phyloP scores from a whole-genome alignment of 2,797 vertebrate species.

The Spinibarbus caldwelli region DNA sequence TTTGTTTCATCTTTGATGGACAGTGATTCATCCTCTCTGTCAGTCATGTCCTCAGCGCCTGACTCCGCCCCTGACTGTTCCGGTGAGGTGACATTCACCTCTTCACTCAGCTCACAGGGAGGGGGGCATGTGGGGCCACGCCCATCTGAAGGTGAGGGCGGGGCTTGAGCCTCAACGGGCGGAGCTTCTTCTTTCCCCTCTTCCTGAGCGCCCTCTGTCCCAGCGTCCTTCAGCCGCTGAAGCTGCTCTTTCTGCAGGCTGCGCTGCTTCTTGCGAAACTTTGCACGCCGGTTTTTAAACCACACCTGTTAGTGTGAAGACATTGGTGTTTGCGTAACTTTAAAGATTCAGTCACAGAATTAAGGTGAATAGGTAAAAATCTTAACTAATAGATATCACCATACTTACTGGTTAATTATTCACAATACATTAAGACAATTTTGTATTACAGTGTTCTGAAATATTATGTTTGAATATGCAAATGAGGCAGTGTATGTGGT shows the following conservation, averaged over 20 bases:
- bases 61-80: constrained; percentile 95
- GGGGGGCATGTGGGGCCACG: constrained; percentile 76
- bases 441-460: not conserved
- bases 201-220: constrained; percentile 76
- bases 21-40: constrained; percentile 87
- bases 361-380: not conserved
- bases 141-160: constrained; percentile 76
- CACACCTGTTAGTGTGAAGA: constrained; percentile 83
- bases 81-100: constrained; percentile 91
- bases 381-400: not conserved
- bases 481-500: not conserved
- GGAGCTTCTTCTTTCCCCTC: constrained; percentile 81
- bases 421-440: not conserved
- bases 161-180: constrained; percentile 72
- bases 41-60: constrained; percentile 86
- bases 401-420: not conserved
- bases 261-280: constrained; percentile 98
- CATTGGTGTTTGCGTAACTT: not conserved
- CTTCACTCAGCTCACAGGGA: constrained; percentile 80
- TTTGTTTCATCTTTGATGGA: constrained; percentile 80
- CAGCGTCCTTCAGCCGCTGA: constrained; percentile 93
- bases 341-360: not conserved
- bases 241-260: constrained; percentile 98
- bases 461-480: not conserved
- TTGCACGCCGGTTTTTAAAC: constrained; percentile 98